Evolutionary conservation across 2,888 invertebrate genomes (phyloP).

Genomic region (Acronicta leporina): DNA sequence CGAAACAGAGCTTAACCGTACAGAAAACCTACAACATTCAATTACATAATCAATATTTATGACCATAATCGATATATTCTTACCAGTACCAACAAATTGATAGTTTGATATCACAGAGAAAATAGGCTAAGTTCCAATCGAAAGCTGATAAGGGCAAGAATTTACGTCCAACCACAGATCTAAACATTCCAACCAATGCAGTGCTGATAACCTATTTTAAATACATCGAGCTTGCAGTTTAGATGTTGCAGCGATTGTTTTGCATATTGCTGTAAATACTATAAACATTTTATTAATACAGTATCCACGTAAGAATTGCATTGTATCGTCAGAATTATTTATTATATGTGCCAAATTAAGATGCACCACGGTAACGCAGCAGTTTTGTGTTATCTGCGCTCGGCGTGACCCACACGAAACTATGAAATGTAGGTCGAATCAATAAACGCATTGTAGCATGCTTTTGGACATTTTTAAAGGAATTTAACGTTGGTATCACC

Average conservation of each 20-base stretch:
- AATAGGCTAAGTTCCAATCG: slow-evolving; percentile 57
- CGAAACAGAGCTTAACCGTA: slow-evolving; percentile 34
- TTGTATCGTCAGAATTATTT: slow-evolving; percentile 11
- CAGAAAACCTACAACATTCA: slow-evolving; percentile 39
- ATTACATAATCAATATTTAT: slow-evolving; percentile 41
- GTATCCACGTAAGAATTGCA: background rate
- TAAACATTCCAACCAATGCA: slow-evolving; percentile 43
- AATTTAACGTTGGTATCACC: slow-evolving; percentile 26
- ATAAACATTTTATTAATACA: slow-evolving; percentile 20
- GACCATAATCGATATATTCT: slow-evolving; percentile 27
- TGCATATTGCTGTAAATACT: slow-evolving; percentile 25
- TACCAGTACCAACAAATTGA: slow-evolving; percentile 19
- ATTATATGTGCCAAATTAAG: slow-evolving; percentile 29
- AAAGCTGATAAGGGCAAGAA: slow-evolving; percentile 51
- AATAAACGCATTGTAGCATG: slow-evolving; percentile 63
- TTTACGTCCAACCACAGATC: slow-evolving; percentile 49
- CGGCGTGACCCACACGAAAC: slow-evolving; percentile 59
- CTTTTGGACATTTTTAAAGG: slow-evolving; percentile 52
- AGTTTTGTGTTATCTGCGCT: slow-evolving; percentile 58
- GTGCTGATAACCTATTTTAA: slow-evolving; percentile 57
- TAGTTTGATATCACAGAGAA: slow-evolving; percentile 36
- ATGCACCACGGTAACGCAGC: slow-evolving; percentile 48
- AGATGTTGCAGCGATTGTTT: slow-evolving; percentile 47
- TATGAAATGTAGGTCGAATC: slow-evolving; percentile 67
- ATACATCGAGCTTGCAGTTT: slow-evolving; percentile 45